phyloP scores from a whole-genome alignment of 2,888 invertebrate species.

The Megalurothrips usitatus region DNA sequence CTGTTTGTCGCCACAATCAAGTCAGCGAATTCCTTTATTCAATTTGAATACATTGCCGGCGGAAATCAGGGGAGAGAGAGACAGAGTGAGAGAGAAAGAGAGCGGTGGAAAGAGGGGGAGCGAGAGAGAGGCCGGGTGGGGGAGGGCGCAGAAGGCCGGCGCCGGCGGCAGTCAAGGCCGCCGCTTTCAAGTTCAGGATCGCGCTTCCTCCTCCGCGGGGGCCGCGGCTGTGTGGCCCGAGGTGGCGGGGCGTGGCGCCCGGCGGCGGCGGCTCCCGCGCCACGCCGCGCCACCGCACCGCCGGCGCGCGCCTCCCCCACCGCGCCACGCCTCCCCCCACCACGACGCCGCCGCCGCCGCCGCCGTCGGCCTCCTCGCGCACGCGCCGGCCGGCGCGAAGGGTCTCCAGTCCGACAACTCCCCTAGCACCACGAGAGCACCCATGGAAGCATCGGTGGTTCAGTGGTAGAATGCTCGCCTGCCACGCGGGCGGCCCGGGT shows the following conservation, averaged over 20 bases:
- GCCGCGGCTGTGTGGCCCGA: background rate
- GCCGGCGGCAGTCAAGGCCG: background rate
- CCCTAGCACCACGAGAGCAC: background rate
- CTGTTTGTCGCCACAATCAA: too few relatives aligned
- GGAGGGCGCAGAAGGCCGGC: background rate
- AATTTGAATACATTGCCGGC: too few relatives aligned
- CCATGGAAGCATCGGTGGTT: conserved; percentile 9
- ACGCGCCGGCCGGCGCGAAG: background rate
- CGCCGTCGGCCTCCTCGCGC: background rate
- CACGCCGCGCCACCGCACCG: background rate
- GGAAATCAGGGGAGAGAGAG: background rate
- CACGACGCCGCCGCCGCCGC: background rate
- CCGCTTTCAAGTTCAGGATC: conserved; percentile 13
- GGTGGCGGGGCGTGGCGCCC: background rate
- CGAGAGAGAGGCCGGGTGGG: background rate
- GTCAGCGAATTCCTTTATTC: too few relatives aligned
- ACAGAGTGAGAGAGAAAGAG: background rate
- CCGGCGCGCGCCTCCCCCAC: background rate
- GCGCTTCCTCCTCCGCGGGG: background rate
- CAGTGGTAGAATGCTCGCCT: conserved; percentile 25
- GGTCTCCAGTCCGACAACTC: background rate
- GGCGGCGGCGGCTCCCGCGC: background rate
- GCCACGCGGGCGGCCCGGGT: conserved; percentile 24
- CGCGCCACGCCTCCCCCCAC: background rate
- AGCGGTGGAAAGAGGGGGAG: background rate